Conservation (phyloP, 2,113 vertebrate genomes). For the Ginglymostoma cirratum region DNA sequence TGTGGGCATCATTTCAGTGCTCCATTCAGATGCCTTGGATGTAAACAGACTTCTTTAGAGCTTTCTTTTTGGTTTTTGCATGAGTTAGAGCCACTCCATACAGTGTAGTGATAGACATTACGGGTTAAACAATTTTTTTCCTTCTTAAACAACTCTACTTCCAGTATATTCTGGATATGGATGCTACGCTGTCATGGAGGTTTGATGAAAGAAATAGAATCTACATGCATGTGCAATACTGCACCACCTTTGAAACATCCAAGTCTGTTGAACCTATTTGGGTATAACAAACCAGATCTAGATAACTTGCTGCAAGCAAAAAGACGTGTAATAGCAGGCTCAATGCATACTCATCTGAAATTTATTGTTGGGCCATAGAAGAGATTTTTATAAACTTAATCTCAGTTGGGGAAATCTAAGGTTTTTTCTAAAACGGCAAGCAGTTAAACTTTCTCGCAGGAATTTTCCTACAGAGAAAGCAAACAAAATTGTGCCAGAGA, state of each 20-base stretch:
- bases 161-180: not conserved
- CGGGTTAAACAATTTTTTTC: not conserved
- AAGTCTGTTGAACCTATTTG: not conserved
- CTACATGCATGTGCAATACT: not conserved
- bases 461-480: slow-evolving; percentile 15
- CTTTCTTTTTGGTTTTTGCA: not conserved
- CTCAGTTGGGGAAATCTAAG: not conserved
- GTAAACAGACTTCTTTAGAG: not conserved
- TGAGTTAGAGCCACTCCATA: not conserved
- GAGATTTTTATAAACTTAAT: not conserved
- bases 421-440: slow-evolving; percentile 12
- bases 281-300: not conserved
- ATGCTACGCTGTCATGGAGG: not conserved
- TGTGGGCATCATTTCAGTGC: not conserved
- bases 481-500: slow-evolving; percentile 23
- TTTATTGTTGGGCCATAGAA: not conserved
- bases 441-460: not conserved
- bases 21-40: not conserved
- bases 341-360: not conserved
- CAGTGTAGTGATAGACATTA: not conserved
- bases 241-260: not conserved
- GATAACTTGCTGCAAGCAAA: not conserved
- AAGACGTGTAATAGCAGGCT: not conserved
- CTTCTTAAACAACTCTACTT: not conserved
- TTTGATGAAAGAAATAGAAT: not conserved